Percentiles rank a stretch among this genome's conserved stretches.
phyloP scores from a whole-genome alignment of 2,113 vertebrate species.

The Apistogramma diplotaenia region DNA sequence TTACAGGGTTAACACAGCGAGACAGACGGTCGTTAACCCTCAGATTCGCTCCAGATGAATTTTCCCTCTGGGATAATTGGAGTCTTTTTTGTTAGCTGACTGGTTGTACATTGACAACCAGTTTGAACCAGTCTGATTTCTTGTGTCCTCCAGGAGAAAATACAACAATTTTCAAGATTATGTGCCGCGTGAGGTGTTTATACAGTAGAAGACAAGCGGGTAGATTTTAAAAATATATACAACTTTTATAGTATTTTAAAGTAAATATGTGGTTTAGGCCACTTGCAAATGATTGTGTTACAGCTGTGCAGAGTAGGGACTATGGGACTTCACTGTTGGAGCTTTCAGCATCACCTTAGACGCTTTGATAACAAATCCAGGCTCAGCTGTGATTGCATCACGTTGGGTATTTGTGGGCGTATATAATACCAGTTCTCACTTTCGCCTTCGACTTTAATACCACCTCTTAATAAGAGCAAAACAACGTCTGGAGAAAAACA shows the following conservation, averaged over 20 bases:
- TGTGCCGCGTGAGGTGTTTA: neutral
- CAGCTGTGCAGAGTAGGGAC: neutral
- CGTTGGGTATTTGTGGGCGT: neutral
- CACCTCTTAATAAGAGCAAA: neutral
- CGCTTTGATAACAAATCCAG: neutral
- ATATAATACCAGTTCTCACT: neutral
- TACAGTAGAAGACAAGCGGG: too few relatives aligned
- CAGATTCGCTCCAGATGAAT: neutral
- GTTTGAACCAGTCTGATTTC: neutral
- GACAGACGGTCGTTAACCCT: neutral
- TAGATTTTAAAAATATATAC: fast-evolving
- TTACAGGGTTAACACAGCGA: neutral
- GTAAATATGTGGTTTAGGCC: neutral
- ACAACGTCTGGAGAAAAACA: neutral
- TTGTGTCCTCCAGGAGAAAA: neutral
- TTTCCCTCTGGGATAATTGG: neutral
- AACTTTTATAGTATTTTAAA: neutral
- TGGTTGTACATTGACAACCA: neutral
- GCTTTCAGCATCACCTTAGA: neutral
- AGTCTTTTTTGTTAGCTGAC: neutral
- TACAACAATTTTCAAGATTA: neutral
- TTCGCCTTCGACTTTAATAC: neutral
- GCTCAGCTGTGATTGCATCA: neutral
- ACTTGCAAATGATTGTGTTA: neutral
- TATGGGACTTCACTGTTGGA: neutral